phyloP scores from a whole-genome alignment of 2,888 invertebrate genomes.

The Rhyacophila evoluta region DNA sequence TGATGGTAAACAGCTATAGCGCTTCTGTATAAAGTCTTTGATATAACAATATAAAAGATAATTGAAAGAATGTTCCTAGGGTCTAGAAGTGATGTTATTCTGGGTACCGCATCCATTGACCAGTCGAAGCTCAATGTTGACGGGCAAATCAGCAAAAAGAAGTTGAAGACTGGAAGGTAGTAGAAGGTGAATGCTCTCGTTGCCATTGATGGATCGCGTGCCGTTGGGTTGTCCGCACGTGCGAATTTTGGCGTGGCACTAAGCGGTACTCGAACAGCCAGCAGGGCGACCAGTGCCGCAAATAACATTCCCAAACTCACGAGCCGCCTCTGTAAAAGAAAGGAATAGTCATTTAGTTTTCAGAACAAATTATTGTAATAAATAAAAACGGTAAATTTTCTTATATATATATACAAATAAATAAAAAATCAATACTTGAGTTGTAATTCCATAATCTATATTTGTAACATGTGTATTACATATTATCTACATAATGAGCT shows the following conservation, averaged over 20 bases:
- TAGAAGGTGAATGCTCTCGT: constrained; percentile 91
- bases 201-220: constrained; percentile 83
- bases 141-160: constrained; percentile 88
- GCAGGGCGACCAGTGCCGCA: constrained; percentile 76
- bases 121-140: constrained; percentile 95
- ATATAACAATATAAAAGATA: constrained; percentile 76
- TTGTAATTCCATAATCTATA: no score
- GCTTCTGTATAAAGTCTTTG: constrained; percentile 64
- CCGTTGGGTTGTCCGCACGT: constrained; percentile 95
- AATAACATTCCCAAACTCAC: constrained; percentile 78
- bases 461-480: no score
- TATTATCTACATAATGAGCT: no score
- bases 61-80: constrained; percentile 81
- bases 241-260: constrained; percentile 87
- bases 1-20: constrained; percentile 64
- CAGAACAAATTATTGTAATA: no score
- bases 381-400: no score
- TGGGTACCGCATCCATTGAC: constrained; percentile 97
- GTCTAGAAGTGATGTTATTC: constrained; percentile 83
- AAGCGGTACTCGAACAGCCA: constrained; percentile 82
- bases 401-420: no score
- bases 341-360: no score
- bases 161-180: constrained; percentile 92
- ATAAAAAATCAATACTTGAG: no score
- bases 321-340: constrained; percentile 74